Base-by-base conservation (phyloP, 2,888 invertebrate species). In the Stegophylla sp. region DNA sequence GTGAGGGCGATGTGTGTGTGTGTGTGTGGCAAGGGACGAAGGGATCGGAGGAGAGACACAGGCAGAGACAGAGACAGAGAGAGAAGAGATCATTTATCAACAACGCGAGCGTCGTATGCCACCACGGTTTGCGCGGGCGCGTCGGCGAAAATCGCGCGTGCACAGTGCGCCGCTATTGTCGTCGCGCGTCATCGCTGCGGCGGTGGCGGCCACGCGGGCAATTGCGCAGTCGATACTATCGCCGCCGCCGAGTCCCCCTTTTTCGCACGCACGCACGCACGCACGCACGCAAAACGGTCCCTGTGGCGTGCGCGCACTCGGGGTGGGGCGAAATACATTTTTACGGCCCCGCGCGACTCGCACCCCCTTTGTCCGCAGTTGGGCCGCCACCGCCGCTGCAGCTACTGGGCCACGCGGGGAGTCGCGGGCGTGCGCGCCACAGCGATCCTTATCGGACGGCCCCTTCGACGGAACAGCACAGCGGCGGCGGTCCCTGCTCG, bases 151-250 rank as follows among this genome's bases (percentile, higher is more conserved):
- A 56, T 20, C 20, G 56, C 20, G 28, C n/a, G 28, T 48, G 48
- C 23, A 67, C 48, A 26, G 72, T 23, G 9, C 13, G 53, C 15
- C 51, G 4, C 9, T 9, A 12, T 23, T 41, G 26, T 51, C 75
- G 51, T 23, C 28, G 45, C 23, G n/a, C 63, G 41, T 23, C 72
- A 41, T 26, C 56, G 72, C 28, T 12, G 73, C 61, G 41, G 73
- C 61, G 41, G 51, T 75, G 41, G 64, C 9, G 66, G 45, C 77
- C 67, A n/a, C n/a, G n/a, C n/a, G n/a, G 59, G 77, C 77, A 69
- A 77, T 77, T 69, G 77, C 77, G 77, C 77, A 77, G 77, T 77
- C 77, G 77, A 77, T 77, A 69, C 53, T 26, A 53, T 76, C 64
- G 51, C 45, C 71, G 53, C 43, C 12, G 48, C 69, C 17, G 48